Base-by-base conservation (phyloP, 2,888 invertebrate species). In the Plebejus melissa region DNA sequence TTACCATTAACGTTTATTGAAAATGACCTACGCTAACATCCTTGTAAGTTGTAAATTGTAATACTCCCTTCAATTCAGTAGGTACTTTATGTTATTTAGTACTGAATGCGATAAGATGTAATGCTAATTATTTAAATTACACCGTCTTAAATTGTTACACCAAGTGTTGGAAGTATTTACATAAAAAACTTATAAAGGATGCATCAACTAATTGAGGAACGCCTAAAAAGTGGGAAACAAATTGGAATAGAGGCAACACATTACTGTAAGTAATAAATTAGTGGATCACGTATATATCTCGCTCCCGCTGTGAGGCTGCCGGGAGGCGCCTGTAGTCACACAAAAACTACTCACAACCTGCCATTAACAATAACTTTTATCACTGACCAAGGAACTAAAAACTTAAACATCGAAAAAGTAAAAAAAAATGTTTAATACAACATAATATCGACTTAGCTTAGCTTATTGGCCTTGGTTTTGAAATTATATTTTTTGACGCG, bases 291-390 rank as follows among this genome's bases (percentile, higher is more conserved):
- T 81, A 80, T 79, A 77, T 77, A 80, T 79, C 79, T 78, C 78
- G 80, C 83, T 81, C 92, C 91, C 86, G 90, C 92, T 90, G 92
- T 70, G 90, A 83, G 81, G 81, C 83, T 84, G 79, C 82, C 81
- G 81, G 79, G 81, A 89, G 90, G 91, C 91, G 91, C 90, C 91
- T 87, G 80, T 75, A 46, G 46, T 80, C 85, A 87, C 83, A 86
- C 83, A 85, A 86, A 87, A 85, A 83, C 83, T 81, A 82, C 82
- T 83, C 83, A 83, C 82, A 83, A 81, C 82, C 80, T 86, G 88
- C 90, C 46, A 89, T 54, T 54, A 90, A 88, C 84, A 83, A 82
- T 84, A 83, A 84, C 83, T 85, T 91, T 92, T 93, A 93, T 92
- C 83, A 87, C 83, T 89, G 89, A 86, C 82, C 82, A 78, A 81